Conservation (phyloP, 2,888 invertebrate genomes). For the Oscheius onirici region DNA sequence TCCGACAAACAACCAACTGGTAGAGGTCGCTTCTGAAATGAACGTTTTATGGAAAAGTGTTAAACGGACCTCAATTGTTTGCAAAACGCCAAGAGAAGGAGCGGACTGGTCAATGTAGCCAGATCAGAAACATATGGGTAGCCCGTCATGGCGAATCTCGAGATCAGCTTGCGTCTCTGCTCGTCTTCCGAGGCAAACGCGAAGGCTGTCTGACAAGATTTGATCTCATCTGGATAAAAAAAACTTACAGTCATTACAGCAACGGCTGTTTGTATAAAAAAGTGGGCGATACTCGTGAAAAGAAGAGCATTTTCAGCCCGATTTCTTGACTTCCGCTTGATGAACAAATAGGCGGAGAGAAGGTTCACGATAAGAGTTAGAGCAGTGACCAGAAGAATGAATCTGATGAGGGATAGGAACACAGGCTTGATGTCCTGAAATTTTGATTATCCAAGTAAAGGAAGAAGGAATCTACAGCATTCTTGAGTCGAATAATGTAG, state of each 20-base stretch:
- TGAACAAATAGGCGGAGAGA: constrained; percentile 32
- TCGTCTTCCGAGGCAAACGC: constrained; percentile 31
- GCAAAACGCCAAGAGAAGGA: constrained; percentile 32
- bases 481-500: constrained; percentile 26
- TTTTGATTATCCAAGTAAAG: not conserved
- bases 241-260: constrained; percentile 31
- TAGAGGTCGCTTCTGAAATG: constrained; percentile 21
- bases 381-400: constrained; percentile 29
- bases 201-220: constrained; percentile 24
- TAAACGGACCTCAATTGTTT: constrained; percentile 29
- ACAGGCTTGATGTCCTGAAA: constrained; percentile 30
- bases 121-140: constrained; percentile 35
- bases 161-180: constrained; percentile 11
- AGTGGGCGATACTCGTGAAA: constrained; percentile 33
- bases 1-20: constrained; percentile 1
- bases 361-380: constrained; percentile 31
- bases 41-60: not conserved
- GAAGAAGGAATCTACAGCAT: constrained; percentile 1
- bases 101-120: constrained; percentile 33
- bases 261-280: constrained; percentile 29
- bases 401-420: constrained; percentile 25
- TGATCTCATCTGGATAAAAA: no score
- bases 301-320: constrained; percentile 34
- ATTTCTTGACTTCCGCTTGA: constrained; percentile 30
- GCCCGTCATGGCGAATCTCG: constrained; percentile 32